Percentiles rank a stretch among this genome's conserved stretches.
phyloP scores from a whole-genome alignment of 2,797 vertebrate genomes.

The Anabacerthia variegaticeps region DNA sequence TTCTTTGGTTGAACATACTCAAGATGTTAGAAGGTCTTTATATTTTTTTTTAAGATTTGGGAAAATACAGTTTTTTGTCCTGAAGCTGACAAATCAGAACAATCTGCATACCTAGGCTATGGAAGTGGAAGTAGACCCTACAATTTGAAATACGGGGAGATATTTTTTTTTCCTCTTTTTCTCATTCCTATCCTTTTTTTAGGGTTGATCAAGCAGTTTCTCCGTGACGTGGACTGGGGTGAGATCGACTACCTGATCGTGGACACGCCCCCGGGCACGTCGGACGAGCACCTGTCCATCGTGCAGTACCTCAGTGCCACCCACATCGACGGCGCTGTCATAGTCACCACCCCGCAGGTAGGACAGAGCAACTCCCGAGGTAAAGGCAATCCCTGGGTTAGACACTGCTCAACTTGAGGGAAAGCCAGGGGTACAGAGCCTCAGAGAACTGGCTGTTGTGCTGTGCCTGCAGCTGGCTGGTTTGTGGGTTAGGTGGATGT shows the following conservation, averaged over 20 bases:
- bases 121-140: neutral
- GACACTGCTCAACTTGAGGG: neutral
- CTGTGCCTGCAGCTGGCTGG: neutral
- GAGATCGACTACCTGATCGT: constrained; percentile 91
- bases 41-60: neutral
- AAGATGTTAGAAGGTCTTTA: neutral
- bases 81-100: neutral
- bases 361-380: neutral
- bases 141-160: neutral
- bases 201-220: constrained; percentile 98
- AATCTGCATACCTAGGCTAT: neutral
- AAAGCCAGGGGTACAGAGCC: neutral
- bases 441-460: neutral
- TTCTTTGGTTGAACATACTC: neutral
- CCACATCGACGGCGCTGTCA: constrained; percentile 85
- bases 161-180: neutral
- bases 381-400: neutral
- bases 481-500: neutral
- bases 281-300: constrained; percentile 91
- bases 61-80: neutral
- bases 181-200: neutral
- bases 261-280: constrained; percentile 93
- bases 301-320: constrained; percentile 89
- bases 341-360: constrained; percentile 95
- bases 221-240: constrained; percentile 96